A percentile compares a stretch with the other conserved stretches of the same genome.
Conservation (phyloP, 2,113 vertebrate genomes). For the Myocastor coypus region DNA sequence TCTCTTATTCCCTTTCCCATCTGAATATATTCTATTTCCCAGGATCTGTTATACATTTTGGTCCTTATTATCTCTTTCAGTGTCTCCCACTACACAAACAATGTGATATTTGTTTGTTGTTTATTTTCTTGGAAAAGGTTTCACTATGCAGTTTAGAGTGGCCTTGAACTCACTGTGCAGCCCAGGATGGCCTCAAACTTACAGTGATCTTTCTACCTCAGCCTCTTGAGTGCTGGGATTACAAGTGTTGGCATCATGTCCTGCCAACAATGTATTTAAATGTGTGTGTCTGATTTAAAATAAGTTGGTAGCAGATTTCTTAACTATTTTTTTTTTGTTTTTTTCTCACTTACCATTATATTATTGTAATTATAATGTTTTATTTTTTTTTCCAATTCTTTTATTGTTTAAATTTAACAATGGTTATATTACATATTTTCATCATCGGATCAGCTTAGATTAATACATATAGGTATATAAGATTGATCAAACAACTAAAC, state of each 20-base stretch:
- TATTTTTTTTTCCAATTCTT: too few species aligned
- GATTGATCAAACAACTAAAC: too few species aligned
- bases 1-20: neutral
- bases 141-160: neutral
- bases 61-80: neutral
- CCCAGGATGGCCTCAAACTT: neutral
- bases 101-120: neutral
- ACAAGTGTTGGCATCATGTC: neutral
- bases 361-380: slow-evolving; percentile 21
- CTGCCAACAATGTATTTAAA: neutral
- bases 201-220: neutral
- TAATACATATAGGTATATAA: too few species aligned
- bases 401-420: too few species aligned
- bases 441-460: too few species aligned
- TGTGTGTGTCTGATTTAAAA: neutral
- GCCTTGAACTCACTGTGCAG: neutral
- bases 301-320: neutral
- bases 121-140: neutral
- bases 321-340: neutral
- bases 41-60: neutral
- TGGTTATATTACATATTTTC: too few species aligned
- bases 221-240: neutral
- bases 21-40: neutral
- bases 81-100: neutral
- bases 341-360: neutral